Conservation (phyloP, 2,797 vertebrate species). For the Cirrhinus mrigala region DNA sequence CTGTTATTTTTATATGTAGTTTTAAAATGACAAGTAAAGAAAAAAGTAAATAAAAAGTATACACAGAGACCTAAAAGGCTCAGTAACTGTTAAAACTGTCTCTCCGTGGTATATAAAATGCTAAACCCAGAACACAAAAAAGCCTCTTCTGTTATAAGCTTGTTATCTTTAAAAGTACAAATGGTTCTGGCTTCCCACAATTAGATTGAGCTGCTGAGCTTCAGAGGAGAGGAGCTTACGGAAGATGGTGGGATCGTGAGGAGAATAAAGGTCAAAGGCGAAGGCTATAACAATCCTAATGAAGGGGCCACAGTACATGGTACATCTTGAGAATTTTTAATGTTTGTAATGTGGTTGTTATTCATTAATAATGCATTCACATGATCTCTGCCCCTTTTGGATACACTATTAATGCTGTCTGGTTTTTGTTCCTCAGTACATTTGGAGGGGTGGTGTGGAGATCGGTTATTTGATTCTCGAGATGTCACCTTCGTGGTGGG, state of each 20-base stretch:
- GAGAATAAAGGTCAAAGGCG: slow-evolving; percentile 93
- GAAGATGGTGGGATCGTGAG: slow-evolving; percentile 89
- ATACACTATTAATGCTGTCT: slow-evolving; percentile 18
- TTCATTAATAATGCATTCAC: not conserved
- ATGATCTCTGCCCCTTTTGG: not conserved
- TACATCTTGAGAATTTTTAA: slow-evolving; percentile 66
- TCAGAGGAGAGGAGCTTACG: slow-evolving; percentile 91
- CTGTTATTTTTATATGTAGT: not conserved
- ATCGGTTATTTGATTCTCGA: slow-evolving; percentile 86
- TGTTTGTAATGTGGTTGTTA: not conserved
- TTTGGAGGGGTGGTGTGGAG: slow-evolving; percentile 85
- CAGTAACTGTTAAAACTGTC: not conserved
- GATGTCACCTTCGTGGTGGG: slow-evolving; percentile 89
- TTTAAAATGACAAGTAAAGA: not conserved
- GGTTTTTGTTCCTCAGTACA: slow-evolving; percentile 79
- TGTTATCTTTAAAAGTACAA: slow-evolving; percentile 6
- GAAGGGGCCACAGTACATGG: slow-evolving; percentile 90
- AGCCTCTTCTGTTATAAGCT: not conserved
- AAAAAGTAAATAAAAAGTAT: not conserved
- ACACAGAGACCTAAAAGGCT: not conserved
- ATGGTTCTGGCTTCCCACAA: not conserved
- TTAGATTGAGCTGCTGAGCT: slow-evolving; percentile 87
- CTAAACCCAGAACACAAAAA: not conserved
- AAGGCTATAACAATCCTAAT: slow-evolving; percentile 91
- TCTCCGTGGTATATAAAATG: not conserved